Evolutionary conservation across 1,140 invertebrate species (phyloP), one percentile per base, ranked within the genome.

Genomic region (Drosophila arizonae): DNA sequence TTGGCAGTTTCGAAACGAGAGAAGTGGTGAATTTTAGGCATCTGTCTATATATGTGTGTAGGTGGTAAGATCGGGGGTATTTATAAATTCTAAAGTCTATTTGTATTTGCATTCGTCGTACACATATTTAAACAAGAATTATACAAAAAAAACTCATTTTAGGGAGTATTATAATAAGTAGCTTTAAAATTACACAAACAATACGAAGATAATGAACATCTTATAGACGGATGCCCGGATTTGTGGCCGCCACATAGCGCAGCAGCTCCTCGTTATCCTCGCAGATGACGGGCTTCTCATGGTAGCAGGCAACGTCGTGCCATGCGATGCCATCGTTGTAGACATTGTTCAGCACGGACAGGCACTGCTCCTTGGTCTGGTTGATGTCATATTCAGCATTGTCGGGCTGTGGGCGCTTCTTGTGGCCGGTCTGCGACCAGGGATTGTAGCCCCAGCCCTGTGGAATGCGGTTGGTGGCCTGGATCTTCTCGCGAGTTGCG

Each of bases 371-470:
- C 57, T 94, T 95, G 36, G 96, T 97, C 51, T 95, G 94, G 92
- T 97, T 98, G 92, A 98, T 97, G 79, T 97, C 96, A 92, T 96
- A 97, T 91, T 97, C 97, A 1, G 97, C 97, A 84, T 97, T 98
- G 91, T 98, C 97, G 1, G 97, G 97, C 91, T 98, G 97, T 51
- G 94, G 95, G 48, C 93, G 92, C 92, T 97, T 97, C 92, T 97
- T 97, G 94, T 98, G 96, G 2, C 97, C 97, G 21, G 96, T 97
- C 90, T 95, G 94, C 0, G 95, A 96, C 97, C 97, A 98, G 26
- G 96, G 96, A 89, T 96, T 96, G 94, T 96, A 96, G 54, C 85
- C 87, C 90, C 90, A 92, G n/a, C 86, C 89, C 82, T 90, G 81
- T 48, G 93, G 93, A 62, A 93, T 93, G 92, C 95, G 94, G 92